phyloP scores from a whole-genome alignment of 2,797 vertebrate species.

The Myotis planiceps region DNA sequence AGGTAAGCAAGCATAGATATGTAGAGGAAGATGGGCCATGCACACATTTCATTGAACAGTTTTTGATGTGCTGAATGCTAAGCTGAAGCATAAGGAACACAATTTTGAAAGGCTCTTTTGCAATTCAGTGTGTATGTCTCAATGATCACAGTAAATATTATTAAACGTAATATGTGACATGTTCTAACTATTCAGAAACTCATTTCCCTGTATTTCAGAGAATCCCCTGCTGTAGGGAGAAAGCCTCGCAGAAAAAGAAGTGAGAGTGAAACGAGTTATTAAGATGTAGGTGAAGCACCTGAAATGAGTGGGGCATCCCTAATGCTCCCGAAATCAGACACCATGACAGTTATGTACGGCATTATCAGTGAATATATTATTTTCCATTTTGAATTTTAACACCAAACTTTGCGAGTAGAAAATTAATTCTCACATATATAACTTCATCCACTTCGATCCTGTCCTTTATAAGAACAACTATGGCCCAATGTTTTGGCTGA shows the following conservation, averaged over 20 bases:
- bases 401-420: neutral
- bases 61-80: neutral
- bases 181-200: neutral
- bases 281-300: neutral
- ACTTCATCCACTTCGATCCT: neutral
- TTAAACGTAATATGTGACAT: neutral
- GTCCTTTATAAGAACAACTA: neutral
- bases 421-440: neutral
- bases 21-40: neutral
- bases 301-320: neutral
- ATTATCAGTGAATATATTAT: neutral
- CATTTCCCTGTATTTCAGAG: neutral
- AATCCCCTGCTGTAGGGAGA: neutral
- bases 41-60: rapidly evolving
- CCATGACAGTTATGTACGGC: rapidly evolving
- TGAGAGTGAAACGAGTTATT: neutral
- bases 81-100: neutral
- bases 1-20: neutral
- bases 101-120: neutral
- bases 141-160: neutral
- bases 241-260: neutral
- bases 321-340: neutral
- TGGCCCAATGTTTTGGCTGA: neutral
- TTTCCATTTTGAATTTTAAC: neutral
- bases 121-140: neutral